phyloP scores from a whole-genome alignment of 2,797 vertebrate species.

The Sparidentex hasta region DNA sequence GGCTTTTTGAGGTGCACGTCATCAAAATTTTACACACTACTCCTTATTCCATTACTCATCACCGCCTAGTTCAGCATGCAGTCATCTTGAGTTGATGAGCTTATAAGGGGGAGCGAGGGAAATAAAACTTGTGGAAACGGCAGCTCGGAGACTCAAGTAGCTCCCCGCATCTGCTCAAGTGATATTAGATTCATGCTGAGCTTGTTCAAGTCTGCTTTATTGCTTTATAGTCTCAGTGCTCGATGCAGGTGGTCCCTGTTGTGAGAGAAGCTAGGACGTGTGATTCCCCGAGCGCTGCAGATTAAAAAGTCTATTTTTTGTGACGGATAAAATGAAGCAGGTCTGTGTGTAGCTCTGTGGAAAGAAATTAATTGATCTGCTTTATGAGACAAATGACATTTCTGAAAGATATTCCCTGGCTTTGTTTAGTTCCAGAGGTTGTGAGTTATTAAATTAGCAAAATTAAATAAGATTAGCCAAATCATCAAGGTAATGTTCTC shows the following conservation, averaged over 20 bases:
- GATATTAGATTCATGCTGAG: constrained; percentile 75
- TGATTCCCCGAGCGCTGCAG: constrained; percentile 35
- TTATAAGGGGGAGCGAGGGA: constrained; percentile 63
- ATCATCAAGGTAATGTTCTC: not conserved
- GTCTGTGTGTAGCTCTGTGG: not conserved
- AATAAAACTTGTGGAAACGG: constrained; percentile 64
- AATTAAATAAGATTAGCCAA: not conserved
- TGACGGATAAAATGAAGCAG: constrained; percentile 14
- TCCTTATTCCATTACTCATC: constrained; percentile 68
- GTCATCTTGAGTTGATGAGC: constrained; percentile 44
- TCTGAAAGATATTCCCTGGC: not conserved
- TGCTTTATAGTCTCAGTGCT: constrained; percentile 55
- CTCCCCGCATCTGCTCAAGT: constrained; percentile 33
- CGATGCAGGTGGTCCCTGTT: constrained; percentile 28
- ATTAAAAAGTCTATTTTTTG: constrained; percentile 6
- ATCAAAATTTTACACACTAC: constrained; percentile 64
- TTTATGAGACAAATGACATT: not conserved
- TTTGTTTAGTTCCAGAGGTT: not conserved
- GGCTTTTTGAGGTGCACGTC: constrained; percentile 46
- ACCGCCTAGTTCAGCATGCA: constrained; percentile 35
- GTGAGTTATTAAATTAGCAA: not conserved
- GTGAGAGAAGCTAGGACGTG: constrained; percentile 24
- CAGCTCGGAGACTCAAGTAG: constrained; percentile 49
- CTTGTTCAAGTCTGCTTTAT: constrained; percentile 74
- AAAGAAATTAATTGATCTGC: not conserved